Conservation (phyloP, 2,888 invertebrate species). For the Cosmorhoe ocellata region DNA sequence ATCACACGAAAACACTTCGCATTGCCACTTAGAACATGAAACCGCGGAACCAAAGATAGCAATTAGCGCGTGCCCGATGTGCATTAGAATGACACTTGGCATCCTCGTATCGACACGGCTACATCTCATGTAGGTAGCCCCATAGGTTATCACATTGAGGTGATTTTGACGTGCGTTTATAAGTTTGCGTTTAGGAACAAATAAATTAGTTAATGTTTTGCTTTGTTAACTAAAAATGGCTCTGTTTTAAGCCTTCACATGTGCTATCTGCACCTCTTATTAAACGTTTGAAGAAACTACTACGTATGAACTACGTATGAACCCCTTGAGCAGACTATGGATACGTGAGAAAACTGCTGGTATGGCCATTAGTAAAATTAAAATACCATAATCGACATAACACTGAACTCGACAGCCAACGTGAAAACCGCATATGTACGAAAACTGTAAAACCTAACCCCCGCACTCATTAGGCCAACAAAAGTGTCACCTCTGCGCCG, state of each 20-base stretch:
- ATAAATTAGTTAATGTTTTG: too few relatives aligned
- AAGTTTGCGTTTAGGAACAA: background rate
- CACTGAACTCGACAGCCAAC: conserved; percentile 1
- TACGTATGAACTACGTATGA: too few relatives aligned
- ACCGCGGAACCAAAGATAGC: conserved; percentile 22
- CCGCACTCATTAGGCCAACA: conserved; percentile 34
- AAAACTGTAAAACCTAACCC: conserved; percentile 22
- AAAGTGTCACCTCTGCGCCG: conserved; percentile 32
- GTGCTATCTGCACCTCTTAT: too few relatives aligned
- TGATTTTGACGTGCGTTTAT: background rate
- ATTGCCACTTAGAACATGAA: conserved; percentile 8
- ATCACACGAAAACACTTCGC: background rate
- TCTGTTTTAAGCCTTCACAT: too few relatives aligned
- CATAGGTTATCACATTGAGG: conserved; percentile 11
- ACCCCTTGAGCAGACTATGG: too few relatives aligned
- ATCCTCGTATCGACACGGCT: conserved; percentile 19
- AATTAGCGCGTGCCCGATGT: conserved; percentile 23
- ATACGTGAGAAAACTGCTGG: too few relatives aligned
- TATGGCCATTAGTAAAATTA: too few relatives aligned
- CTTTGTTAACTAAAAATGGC: too few relatives aligned
- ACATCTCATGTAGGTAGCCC: conserved; percentile 8
- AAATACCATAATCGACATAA: background rate
- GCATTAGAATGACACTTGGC: background rate
- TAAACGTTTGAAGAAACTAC: too few relatives aligned
- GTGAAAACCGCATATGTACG: conserved; percentile 17